These are phyloP conservation scores for Philaethria dido DNA, from an alignment of 2,888 invertebrate species.

Conservation along the genomic window DNA sequence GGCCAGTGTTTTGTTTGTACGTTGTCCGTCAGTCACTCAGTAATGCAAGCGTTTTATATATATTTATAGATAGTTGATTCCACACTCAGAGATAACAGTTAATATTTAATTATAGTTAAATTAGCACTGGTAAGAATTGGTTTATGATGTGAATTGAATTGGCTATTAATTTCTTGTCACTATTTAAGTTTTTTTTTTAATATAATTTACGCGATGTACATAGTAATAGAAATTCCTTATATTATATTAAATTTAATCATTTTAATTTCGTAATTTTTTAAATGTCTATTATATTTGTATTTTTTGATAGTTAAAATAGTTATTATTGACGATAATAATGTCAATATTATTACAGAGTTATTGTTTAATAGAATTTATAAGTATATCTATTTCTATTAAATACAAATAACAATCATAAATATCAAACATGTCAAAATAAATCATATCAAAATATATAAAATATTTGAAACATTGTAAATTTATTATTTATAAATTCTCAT, in stretches of 20 bases:
- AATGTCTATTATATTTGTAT: background rate
- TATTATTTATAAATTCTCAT: background rate
- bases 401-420: background rate
- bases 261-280: too few species aligned
- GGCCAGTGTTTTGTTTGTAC: too few species aligned
- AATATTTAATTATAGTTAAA: background rate
- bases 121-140: background rate
- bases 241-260: background rate
- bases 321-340: too few species aligned
- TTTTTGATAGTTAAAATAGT: background rate
- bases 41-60: too few species aligned
- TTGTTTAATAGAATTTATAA: background rate
- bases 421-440: background rate
- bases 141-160: background rate
- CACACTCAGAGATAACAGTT: too few species aligned
- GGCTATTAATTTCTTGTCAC: background rate
- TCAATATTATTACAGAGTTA: background rate
- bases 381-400: background rate
- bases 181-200: background rate
- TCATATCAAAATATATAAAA: background rate
- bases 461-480: conserved; percentile 4
- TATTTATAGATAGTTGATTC: too few species aligned
- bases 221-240: background rate
- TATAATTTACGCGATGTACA: too few species aligned
- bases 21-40: too few species aligned